phyloP scores from a whole-genome alignment of 2,888 invertebrate species.

The Tortricodes alternella region DNA sequence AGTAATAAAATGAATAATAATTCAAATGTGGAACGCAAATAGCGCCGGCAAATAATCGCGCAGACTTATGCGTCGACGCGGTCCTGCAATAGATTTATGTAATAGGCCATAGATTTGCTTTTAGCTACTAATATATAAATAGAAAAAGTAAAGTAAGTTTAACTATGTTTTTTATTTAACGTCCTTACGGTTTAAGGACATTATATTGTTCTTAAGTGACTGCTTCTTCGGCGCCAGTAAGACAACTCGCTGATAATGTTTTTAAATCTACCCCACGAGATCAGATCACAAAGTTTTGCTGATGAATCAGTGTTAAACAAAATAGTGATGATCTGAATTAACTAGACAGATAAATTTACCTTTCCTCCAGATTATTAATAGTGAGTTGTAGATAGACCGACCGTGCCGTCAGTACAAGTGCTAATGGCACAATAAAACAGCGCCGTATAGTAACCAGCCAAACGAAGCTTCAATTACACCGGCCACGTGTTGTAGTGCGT shows the following conservation, averaged over 20 bases:
- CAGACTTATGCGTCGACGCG: slow-evolving; percentile 1
- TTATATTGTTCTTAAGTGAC: too few species aligned
- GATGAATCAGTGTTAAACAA: not conserved
- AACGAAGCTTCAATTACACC: slow-evolving; percentile 2
- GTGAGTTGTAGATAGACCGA: slow-evolving; percentile 10
- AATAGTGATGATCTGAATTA: not conserved
- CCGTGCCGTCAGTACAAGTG: slow-evolving; percentile 11
- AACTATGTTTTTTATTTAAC: not conserved
- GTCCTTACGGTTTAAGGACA: too few species aligned
- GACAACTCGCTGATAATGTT: too few species aligned
- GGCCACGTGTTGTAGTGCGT: not conserved
- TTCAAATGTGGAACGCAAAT: not conserved
- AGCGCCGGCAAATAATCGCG: not conserved
- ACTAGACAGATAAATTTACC: slow-evolving; percentile 3
- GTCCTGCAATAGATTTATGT: not conserved
- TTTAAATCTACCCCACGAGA: too few species aligned
- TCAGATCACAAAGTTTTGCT: not conserved
- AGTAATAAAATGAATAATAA: not conserved
- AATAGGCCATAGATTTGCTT: not conserved
- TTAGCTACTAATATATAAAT: not conserved
- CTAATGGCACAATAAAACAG: slow-evolving; percentile 23
- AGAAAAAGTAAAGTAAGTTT: not conserved
- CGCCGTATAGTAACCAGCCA: not conserved
- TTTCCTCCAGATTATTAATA: slow-evolving; percentile 21
- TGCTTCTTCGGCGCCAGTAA: too few species aligned